phyloP scores from a whole-genome alignment of 2,113 vertebrate genomes.

The Rhineura floridana region DNA sequence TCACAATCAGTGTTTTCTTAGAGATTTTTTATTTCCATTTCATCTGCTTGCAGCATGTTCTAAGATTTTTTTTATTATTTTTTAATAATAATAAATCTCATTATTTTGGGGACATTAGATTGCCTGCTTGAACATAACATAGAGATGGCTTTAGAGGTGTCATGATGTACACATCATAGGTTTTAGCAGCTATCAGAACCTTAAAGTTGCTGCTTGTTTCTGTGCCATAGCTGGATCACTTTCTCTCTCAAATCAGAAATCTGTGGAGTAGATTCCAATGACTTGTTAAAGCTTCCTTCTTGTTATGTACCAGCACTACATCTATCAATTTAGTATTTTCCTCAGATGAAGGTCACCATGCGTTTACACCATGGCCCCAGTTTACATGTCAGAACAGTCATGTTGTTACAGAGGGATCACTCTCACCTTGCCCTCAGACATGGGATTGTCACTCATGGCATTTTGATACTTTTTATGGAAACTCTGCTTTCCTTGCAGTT shows the following conservation, averaged over 20 bases:
- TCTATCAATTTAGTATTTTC: background rate
- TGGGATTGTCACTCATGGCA: background rate
- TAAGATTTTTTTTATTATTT: slow-evolving; percentile 61
- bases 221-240: background rate
- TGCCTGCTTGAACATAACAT: slow-evolving; percentile 31
- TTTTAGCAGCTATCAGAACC: slow-evolving; percentile 34
- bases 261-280: background rate
- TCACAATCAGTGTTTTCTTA: slow-evolving; percentile 55
- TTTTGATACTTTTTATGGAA: background rate
- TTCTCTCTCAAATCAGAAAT: background rate
- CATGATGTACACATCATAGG: slow-evolving; percentile 3
- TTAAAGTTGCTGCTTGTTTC: slow-evolving; percentile 28
- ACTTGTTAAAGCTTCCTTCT: background rate
- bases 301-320: background rate
- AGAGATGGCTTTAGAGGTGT: slow-evolving; percentile 13
- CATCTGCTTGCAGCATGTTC: slow-evolving; percentile 33
- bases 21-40: slow-evolving; percentile 61
- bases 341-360: background rate
- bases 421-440: background rate
- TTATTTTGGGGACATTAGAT: slow-evolving; percentile 36
- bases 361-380: background rate
- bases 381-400: no score
- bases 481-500: background rate
- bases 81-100: slow-evolving; percentile 68
- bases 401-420: no score